Evolutionary conservation across 2,113 vertebrate genomes (phyloP).

Genomic region (Varanus salvator): DNA sequence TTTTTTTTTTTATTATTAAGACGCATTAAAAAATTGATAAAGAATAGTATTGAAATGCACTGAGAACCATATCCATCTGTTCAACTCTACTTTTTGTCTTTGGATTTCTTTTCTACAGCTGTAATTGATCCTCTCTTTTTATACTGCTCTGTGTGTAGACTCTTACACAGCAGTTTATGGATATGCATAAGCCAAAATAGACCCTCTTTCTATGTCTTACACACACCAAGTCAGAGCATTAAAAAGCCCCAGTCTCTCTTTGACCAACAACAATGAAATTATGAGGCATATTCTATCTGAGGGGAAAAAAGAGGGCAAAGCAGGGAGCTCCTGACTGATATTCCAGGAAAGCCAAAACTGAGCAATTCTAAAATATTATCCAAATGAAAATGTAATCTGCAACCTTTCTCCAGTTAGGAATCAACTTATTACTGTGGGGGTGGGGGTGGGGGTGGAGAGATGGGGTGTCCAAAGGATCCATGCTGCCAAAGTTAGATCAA

Average conservation of each 20-base stretch:
- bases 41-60: neutral
- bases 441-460: no score
- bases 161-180: neutral
- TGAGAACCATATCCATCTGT: neutral
- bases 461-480: no score
- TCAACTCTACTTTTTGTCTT: neutral
- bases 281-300: neutral
- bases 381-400: neutral
- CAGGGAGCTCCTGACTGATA: neutral
- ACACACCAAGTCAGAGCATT: neutral
- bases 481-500: neutral
- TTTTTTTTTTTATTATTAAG: neutral
- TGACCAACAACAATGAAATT: neutral
- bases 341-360: neutral
- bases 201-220: neutral
- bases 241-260: neutral
- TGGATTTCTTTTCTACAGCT: no score
- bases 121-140: neutral
- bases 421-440: no score
- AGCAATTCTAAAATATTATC: neutral
- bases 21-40: neutral
- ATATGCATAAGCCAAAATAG: neutral
- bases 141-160: neutral
- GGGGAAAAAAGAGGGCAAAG: neutral
- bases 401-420: neutral